These are phyloP conservation scores for Cuniculus paca DNA, from an alignment of 2,797 vertebrate species.

Conservation along the genomic window DNA sequence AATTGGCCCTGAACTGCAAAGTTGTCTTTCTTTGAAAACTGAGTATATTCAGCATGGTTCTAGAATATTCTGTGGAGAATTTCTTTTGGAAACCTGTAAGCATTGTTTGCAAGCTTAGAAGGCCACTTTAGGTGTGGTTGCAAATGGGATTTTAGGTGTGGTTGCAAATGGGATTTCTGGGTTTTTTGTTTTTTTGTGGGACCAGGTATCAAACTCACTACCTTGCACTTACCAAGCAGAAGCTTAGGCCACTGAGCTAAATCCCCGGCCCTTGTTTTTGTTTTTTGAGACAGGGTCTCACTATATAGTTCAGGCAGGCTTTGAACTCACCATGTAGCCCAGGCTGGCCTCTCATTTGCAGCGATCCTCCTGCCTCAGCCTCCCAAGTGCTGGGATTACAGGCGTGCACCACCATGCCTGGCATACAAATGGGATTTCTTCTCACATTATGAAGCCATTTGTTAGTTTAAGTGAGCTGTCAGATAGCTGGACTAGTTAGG, in stretches of 20 bases:
- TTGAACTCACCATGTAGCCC: neutral
- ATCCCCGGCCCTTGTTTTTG: too few species aligned
- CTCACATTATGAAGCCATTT: neutral
- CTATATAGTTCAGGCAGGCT: neutral
- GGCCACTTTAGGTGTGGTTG: neutral
- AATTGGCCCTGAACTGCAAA: constrained; percentile 29
- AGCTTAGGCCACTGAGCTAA: too few species aligned
- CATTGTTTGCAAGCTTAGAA: neutral
- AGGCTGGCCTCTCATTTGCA: neutral
- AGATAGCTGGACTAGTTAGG: neutral
- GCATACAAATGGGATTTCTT: constrained; percentile 1
- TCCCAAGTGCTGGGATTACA: neutral
- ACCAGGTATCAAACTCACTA: too few species aligned
- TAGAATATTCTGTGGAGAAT: neutral
- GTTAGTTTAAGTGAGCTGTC: neutral
- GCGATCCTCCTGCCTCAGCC: neutral
- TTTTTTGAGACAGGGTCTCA: neutral
- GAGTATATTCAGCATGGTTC: neutral
- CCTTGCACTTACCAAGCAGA: too few species aligned
- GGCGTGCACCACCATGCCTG: neutral
- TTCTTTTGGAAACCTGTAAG: constrained; percentile 8
- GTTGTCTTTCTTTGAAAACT: constrained; percentile 50
- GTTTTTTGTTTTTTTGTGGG: too few species aligned
- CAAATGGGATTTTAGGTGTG: neutral
- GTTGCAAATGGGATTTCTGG: too few species aligned